These are phyloP conservation scores for Hetaerina titia DNA, from an alignment of 2,888 invertebrate genomes.

Conservation along the genomic window DNA sequence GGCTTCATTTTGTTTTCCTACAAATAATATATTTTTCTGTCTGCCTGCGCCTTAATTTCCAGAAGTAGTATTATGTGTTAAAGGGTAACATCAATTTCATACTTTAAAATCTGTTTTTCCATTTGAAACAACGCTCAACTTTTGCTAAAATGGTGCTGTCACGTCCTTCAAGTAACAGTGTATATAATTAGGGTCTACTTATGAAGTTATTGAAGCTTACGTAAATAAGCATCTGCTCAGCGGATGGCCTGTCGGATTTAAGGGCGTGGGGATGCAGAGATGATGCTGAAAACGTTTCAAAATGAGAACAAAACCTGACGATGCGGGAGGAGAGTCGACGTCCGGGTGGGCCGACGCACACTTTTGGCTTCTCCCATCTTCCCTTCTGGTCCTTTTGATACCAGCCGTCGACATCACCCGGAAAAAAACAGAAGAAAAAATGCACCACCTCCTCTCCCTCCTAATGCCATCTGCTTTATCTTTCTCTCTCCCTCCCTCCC, in stretches of 20 bases:
- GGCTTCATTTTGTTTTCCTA: no score
- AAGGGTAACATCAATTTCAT: background rate
- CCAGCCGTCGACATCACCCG: background rate
- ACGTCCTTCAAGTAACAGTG: background rate
- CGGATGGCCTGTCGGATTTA: background rate
- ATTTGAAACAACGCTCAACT: background rate
- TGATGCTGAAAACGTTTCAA: background rate
- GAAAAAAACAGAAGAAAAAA: no score
- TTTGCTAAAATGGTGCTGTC: background rate
- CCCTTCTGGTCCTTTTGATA: background rate
- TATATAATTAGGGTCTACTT: background rate
- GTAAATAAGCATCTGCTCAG: background rate
- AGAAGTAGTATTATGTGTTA: no score
- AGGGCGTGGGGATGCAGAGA: background rate
- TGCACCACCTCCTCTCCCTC: background rate
- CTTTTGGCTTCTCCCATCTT: background rate
- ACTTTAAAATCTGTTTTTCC: background rate
- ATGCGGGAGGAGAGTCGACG: background rate
- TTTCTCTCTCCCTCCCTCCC: background rate
- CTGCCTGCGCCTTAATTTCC: no score
- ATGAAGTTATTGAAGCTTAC: background rate
- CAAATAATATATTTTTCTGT: no score
- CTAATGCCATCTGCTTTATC: slow-evolving; percentile 3
- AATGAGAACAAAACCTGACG: background rate
- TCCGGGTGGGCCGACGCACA: slow-evolving; percentile 13